Evolutionary conservation across 2,113 vertebrate species (phyloP), one percentile per base, ranked within the genome.

Genomic region (Menidia beryllina): DNA sequence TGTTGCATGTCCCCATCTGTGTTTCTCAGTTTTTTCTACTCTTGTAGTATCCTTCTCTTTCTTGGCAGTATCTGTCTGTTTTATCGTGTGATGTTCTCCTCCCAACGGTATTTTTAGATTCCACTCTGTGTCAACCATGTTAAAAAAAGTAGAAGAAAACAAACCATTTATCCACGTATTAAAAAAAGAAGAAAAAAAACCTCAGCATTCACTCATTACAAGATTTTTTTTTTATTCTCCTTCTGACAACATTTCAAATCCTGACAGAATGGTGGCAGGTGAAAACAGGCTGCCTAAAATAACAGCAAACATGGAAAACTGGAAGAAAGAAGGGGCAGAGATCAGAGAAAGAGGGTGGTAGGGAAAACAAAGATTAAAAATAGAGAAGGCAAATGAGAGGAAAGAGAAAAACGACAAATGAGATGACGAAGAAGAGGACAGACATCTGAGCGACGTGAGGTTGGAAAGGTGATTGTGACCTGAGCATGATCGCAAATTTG

Each of bases 31-130:
- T 79, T 38, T 56, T 63, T 3, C 61, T 34, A 34, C 30, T 58
- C 41, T 62, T 53, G 69, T 80, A 65, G 43, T 73, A 66, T 78
- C 78, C 60, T 39, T 74, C 67, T 75, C 72, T 80, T 67, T 59
- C 60, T 34, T 11, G 43, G 30, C 49, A 71, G 36, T 30, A 69
- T 64, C 51, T 75, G n/a, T 66, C 65, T 17, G 65, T 81, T 76
- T 81, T 26, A 81, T 86, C 73, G 69, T 2, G 21, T 70, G 24
- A 26, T 75, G 50, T 60, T 67, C 27, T 72, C 36, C 63, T n/a
- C 30, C 48, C 15, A 17, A 45, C n/a, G 30, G 14, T 65, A 50
- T 66, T 57, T 85, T 60, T 70, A 21, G 23, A 82, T 69, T 64
- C 50, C n/a, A 54, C 61, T 77, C 41, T 39, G 8, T 26, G 38